Evolutionary conservation across 2,797 vertebrate genomes (phyloP), one percentile per base, ranked within the genome.

Genomic region (Philypnodon macrostomus): DNA sequence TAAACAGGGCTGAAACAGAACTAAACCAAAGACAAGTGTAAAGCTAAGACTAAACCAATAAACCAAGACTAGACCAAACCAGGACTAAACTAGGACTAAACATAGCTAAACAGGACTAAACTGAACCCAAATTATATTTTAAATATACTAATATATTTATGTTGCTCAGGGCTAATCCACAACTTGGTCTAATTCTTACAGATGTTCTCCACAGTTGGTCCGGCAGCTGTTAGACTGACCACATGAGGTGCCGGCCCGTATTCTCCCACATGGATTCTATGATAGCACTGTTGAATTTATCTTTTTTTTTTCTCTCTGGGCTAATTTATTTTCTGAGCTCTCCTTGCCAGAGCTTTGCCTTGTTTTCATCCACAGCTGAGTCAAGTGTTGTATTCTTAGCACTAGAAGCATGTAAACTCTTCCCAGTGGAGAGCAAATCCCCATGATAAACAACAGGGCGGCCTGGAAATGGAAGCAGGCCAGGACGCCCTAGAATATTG

Each of bases 221-320:
- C 63, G 31, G 73, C 85, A 87, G 85, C 85, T 89, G 84, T 63
- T 70, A 32, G 42, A 81, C 63, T 53, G 70, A 71, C 73, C 73
- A 80, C 69, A 68, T 77, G 79, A 58, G 67, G 60, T 61, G 51
- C 48, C 29, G 58, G 65, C 47, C 58, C 56, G 37, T 36, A 42
- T n/a, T n/a, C 48, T 69, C 58, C 39, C 49, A 49, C 51, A 62
- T 47, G 45, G 36, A 67, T 48, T 55, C 37, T 59, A 38, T 57
- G 23, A 67, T 49, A 30, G 56, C 51, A 37, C 57, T 47, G 24
- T 50, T 34, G 14, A 38, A 44, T 55, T 70, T 73, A 49, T 59
- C 47, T 44, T 61, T 77, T 40, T 53, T 44, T 10, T 36, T 5
- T 16, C 24, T 55, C 18, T 60, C 57, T 33, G 19, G 47, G 57